Base-by-base conservation (phyloP, 2,113 vertebrate genomes). In the Amphiprion percula region DNA sequence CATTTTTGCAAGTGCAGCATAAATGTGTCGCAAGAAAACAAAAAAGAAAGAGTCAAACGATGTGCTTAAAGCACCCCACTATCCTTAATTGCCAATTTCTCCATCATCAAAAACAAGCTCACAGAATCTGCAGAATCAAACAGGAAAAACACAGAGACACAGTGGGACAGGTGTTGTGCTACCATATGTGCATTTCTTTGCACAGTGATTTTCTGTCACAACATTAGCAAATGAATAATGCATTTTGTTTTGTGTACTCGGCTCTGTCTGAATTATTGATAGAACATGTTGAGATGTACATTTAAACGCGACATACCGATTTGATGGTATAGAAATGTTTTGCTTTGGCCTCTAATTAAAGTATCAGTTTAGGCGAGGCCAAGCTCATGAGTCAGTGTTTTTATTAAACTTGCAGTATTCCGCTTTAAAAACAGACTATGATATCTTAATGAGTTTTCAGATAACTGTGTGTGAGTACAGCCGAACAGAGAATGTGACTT, bases 1-100 rank as follows among this genome's bases (percentile, higher is more conserved):
- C 33, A 69, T 68, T 79, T 88, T 83, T 84, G 74, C 71, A 72
- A 85, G 68, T 77, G 83, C 39, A 67, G 77, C 66, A 85, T 58
- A 82, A 84, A 79, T 64, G 33, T 90, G 67, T 21, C 68, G 59
- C 41, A 44, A 56, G 26, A 55, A 59, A 55, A 41, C 73, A 74
- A 77, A 52, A 21, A 59, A 55, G 39, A 76, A 74, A 73, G 49
- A n/a, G n/a, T 74, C 28, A 67, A 78, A 65, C 8, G 1, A 33
- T 41, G 67, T 49, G 33, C 69, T 80, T 19, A 74, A 72, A 83
- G 61, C 52, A 61, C n/a, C 37, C 62, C 60, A 59, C 63, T 77
- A 50, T 55, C 50, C 65, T 69, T 83, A 76, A 85, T 82, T 82
- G 73, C 37, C 46, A 70, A 11, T 82, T 79, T 73, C n/a, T 68